Conservation (phyloP, 2,113 vertebrate species). For the Platichthys flesus region DNA sequence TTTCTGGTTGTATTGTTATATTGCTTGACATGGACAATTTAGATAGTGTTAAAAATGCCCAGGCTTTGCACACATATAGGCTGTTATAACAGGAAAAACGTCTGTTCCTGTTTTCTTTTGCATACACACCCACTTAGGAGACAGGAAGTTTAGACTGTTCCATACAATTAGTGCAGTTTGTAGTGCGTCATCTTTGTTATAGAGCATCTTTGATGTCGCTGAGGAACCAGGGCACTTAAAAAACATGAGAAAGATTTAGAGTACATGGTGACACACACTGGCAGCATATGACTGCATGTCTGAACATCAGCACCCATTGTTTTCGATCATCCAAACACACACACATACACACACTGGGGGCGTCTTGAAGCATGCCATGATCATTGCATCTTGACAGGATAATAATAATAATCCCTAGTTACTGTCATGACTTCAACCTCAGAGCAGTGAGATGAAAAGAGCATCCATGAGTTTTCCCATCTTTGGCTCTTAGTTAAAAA, state of each 20-base stretch:
- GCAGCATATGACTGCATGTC: not conserved
- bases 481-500: slow-evolving; percentile 10
- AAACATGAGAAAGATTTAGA: not conserved
- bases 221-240: not conserved
- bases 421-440: not conserved
- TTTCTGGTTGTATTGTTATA: not conserved
- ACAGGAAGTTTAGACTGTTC: not conserved
- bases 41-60: not conserved
- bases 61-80: not conserved
- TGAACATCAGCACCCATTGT: not conserved
- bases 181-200: not conserved
- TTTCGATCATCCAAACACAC: not conserved
- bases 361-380: not conserved
- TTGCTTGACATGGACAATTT: not conserved
- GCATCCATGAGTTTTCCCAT: not conserved
- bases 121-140: not conserved
- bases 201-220: not conserved
- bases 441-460: slow-evolving; percentile 21
- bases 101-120: not conserved
- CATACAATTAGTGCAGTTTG: not conserved
- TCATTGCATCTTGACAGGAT: slow-evolving; percentile 2
- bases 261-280: not conserved
- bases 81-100: not conserved
- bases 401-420: not conserved
- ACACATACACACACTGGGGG: not conserved